Evolutionary conservation across 2,113 vertebrate genomes (phyloP), one percentile per base, ranked within the genome.

Genomic region (Bettongia penicillata): DNA sequence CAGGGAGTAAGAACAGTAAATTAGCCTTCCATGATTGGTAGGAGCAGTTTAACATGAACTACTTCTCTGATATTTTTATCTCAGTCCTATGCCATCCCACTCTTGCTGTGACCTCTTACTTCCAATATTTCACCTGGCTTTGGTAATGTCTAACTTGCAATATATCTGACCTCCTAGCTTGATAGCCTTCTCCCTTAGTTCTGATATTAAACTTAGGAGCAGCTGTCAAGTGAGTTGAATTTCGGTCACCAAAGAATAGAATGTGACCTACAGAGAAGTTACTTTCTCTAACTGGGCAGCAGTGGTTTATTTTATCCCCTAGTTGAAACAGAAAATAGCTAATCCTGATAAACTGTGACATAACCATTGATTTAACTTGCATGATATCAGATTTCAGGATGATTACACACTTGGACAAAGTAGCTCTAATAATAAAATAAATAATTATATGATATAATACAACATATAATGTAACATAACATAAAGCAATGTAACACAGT

Each of bases 291-390:
- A 8, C 16, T 43, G 14, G 1, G 14, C 37, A 77, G 14, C 1
- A 77, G 19, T 77, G 19, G n/a, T 84, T 84, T 4, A 84, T 84
- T 84, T 84, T 84, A 84, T 43, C 7, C 43, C 12, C 92, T 91
- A 43, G 53, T 48, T 22, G 90, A 8, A 37, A 91, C 8, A 52
- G 3, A 90, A 97, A 98, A 77, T 52, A 2, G 52, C 16, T 48
- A 53, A 14, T 77, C 93, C 43, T 94, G 90, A 96, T 96, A 96
- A 97, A 96, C 96, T 94, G 93, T 48, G 0, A 95, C 90, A 6
- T 96, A 91, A 95, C 93, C 97, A 47, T 2, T 97, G 95, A 96
- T 95, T 43, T 96, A 95, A 94, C 97, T 97, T 97, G 25, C 91
- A n/a, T 94, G 50, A 92, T 97, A 96, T 3, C 53, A 61, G 94